These are phyloP conservation scores for Battus philenor DNA, from an alignment of 1,140 invertebrate species.

Conservation along the genomic window DNA sequence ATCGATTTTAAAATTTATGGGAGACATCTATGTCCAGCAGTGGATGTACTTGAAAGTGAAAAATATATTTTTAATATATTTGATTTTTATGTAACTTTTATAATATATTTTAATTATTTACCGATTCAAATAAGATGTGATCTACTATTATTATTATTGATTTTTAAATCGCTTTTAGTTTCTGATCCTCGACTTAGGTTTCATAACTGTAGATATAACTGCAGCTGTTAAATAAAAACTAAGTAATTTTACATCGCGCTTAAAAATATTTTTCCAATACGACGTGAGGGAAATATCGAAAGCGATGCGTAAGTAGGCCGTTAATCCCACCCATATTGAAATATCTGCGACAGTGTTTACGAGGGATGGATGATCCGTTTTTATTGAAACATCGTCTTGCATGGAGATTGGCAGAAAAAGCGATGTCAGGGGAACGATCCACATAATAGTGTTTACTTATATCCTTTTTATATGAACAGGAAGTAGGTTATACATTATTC, in stretches of 20 bases:
- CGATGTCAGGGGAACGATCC: constrained; percentile 11
- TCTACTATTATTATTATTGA: too few species aligned
- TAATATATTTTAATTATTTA: too few species aligned
- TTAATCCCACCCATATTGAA: constrained; percentile 16
- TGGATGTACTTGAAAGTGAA: too few species aligned
- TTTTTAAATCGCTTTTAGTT: too few species aligned
- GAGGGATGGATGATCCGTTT: constrained; percentile 17
- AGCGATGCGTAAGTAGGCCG: constrained; percentile 13
- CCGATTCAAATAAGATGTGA: too few species aligned
- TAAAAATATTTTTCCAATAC: constrained; percentile 14
- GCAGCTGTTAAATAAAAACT: constrained; percentile 7
- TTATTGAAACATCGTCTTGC: constrained; percentile 16
- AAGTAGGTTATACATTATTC: constrained; percentile 1
- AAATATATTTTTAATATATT: too few species aligned
- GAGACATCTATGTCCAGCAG: too few species aligned
- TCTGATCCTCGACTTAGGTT: too few species aligned
- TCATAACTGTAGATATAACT: too few species aligned
- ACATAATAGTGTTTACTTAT: constrained; percentile 12
- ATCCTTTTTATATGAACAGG: constrained; percentile 7
- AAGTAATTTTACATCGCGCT: constrained; percentile 7
- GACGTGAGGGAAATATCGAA: constrained; percentile 13
- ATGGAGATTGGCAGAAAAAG: constrained; percentile 15
- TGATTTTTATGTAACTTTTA: too few species aligned
- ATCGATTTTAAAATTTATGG: too few species aligned
- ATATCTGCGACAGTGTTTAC: constrained; percentile 17